These are phyloP conservation scores for Mesochorus sp. DNA, from an alignment of 2,888 invertebrate genomes.

Conservation along the genomic window DNA sequence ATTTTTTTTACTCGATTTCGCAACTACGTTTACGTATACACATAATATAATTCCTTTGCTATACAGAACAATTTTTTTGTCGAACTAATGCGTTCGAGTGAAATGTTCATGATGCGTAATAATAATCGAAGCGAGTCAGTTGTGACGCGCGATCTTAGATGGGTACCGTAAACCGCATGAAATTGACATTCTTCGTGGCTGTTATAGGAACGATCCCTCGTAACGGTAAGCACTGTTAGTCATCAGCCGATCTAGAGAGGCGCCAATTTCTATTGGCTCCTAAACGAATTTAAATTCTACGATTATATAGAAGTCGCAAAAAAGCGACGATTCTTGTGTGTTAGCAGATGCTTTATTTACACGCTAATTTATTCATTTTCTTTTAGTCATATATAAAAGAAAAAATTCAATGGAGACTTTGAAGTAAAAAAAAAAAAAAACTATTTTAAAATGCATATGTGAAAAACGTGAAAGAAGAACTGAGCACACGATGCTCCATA, in stretches of 20 bases:
- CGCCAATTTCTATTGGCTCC: conserved; percentile 42
- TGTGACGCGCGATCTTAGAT: conserved; percentile 71
- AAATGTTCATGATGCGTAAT: conserved; percentile 50
- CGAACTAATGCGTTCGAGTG: conserved; percentile 24
- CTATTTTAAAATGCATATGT: background rate
- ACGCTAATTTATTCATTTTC: background rate
- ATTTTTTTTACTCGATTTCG: background rate
- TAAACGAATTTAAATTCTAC: conserved; percentile 14
- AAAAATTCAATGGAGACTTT: background rate
- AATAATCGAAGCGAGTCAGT: conserved; percentile 66
- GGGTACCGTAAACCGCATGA: conserved; percentile 79
- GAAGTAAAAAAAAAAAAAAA: background rate
- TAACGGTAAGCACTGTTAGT: conserved; percentile 80
- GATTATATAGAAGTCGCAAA: background rate
- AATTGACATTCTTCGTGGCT: conserved; percentile 77
- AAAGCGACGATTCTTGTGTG: background rate
- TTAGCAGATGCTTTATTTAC: background rate
- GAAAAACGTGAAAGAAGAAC: background rate
- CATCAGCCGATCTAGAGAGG: conserved; percentile 68
- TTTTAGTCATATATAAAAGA: background rate
- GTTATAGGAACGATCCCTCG: conserved; percentile 75
- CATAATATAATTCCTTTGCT: too few species aligned
- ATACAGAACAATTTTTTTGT: background rate
- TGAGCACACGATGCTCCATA: background rate
- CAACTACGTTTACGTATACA: background rate